Evolutionary conservation across 2,888 invertebrate genomes (phyloP), one percentile per base, ranked within the genome.

Genomic region (Trilocha varians): DNA sequence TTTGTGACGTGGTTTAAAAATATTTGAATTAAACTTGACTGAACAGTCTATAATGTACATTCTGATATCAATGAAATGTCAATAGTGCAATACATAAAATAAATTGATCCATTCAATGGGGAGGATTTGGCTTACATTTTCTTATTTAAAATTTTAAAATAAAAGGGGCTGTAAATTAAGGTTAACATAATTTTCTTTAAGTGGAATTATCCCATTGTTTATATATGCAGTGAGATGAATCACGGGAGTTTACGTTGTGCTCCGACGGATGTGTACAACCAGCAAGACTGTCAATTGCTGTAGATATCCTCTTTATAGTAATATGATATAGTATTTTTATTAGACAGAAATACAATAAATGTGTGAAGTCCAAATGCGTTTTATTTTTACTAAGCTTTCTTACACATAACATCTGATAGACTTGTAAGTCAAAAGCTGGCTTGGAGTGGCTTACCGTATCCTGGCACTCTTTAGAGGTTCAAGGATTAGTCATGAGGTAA

Each of bases 301-400:
- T 80, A 80, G 78, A 82, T 79, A 79, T 76, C 73, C 71, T 72
- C 70, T 79, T 69, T 75, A 72, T 82, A 83, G 78, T 77, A 78
- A 78, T 69, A 78, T 73, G 57, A 80, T 73, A 83, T 77, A 83
- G 80, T 84, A 85, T 85, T 85, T 84, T 85, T 85, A 85, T 82
- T 85, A 85, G 85, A 84, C 82, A 69, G 79, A 83, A 85, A 84
- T 83, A 83, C 83, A 85, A 85, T 84, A 85, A 85, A 84, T 83
- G 85, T 85, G 85, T 85, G 85, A 83, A 84, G 84, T 84, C 83
- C 80, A 78, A 59, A 45, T 45, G 47, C 48, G 55, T 63, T 59
- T 62, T 62, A 61, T 59, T 59, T 50, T 45, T 34, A 32, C 17
- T 25, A 18, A 18, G 18, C 8, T 18, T 5, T 6, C 18, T 18